A percentile compares a stretch with the other conserved stretches of the same genome.
These are phyloP conservation scores for Mimas tiliae DNA, from an alignment of 2,888 invertebrate species.

Conservation along the genomic window DNA sequence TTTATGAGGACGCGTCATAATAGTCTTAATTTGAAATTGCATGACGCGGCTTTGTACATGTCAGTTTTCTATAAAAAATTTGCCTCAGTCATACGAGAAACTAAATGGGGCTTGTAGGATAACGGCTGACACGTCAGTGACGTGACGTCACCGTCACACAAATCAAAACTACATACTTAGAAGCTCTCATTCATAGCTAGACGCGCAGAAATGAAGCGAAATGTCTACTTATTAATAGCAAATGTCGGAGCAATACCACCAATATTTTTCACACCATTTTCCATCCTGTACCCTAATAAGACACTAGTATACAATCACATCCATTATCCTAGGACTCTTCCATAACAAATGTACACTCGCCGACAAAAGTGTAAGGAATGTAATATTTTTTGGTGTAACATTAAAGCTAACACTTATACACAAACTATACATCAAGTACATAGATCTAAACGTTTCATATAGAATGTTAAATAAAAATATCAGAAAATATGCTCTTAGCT, in stretches of 20 bases:
- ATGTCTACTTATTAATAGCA: neutral
- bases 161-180: too few relatives aligned
- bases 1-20: too few relatives aligned
- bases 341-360: slow-evolving; percentile 27
- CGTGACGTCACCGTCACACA: too few relatives aligned
- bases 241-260: neutral
- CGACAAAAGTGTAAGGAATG: slow-evolving; percentile 4
- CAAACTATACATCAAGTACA: slow-evolving; percentile 54
- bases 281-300: slow-evolving; percentile 35
- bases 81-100: too few relatives aligned
- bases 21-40: too few relatives aligned
- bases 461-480: slow-evolving; percentile 35
- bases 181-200: too few relatives aligned
- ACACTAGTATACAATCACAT: slow-evolving; percentile 55
- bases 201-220: too few relatives aligned
- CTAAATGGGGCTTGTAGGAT: too few relatives aligned
- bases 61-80: too few relatives aligned
- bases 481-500: slow-evolving; percentile 27
- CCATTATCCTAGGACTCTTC: slow-evolving; percentile 36
- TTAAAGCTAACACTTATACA: slow-evolving; percentile 35
- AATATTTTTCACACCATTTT: neutral
- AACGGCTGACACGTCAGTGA: too few relatives aligned
- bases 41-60: too few relatives aligned
- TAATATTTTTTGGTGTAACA: slow-evolving; percentile 4
- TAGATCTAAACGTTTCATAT: slow-evolving; percentile 42